These are phyloP conservation scores for Malurus alboscapulatus DNA, from an alignment of 2,113 vertebrate genomes.

Conservation along the genomic window DNA sequence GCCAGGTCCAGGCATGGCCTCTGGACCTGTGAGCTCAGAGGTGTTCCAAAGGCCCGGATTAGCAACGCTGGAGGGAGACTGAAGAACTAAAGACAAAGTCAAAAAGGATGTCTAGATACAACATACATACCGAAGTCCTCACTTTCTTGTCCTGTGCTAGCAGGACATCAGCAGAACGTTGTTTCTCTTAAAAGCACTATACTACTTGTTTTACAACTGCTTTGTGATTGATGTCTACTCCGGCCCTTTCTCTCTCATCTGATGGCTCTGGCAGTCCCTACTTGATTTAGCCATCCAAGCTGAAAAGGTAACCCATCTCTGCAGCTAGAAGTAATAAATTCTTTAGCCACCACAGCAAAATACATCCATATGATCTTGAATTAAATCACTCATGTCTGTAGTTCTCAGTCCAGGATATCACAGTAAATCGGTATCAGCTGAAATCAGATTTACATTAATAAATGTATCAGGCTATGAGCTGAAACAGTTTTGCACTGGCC, in stretches of 20 bases:
- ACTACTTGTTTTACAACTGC: background rate
- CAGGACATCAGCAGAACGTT: background rate
- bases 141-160: background rate
- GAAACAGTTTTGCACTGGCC: background rate
- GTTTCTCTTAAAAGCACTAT: background rate
- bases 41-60: background rate
- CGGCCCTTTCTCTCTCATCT: background rate
- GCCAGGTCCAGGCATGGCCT: background rate
- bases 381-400: constrained; percentile 9
- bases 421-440: background rate
- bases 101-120: background rate
- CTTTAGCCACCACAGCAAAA: constrained; percentile 2
- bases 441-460: constrained; percentile 9
- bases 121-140: fast-evolving
- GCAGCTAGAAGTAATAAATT: constrained; percentile 11
- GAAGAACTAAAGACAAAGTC: background rate
- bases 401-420: background rate
- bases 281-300: background rate
- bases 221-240: background rate
- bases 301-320: constrained; percentile 4
- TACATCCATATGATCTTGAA: background rate
- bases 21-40: background rate
- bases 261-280: background rate
- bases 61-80: background rate
- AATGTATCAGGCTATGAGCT: background rate